Evolutionary conservation across 2,113 vertebrate species (phyloP).

Genomic region (Marmota flaviventris): DNA sequence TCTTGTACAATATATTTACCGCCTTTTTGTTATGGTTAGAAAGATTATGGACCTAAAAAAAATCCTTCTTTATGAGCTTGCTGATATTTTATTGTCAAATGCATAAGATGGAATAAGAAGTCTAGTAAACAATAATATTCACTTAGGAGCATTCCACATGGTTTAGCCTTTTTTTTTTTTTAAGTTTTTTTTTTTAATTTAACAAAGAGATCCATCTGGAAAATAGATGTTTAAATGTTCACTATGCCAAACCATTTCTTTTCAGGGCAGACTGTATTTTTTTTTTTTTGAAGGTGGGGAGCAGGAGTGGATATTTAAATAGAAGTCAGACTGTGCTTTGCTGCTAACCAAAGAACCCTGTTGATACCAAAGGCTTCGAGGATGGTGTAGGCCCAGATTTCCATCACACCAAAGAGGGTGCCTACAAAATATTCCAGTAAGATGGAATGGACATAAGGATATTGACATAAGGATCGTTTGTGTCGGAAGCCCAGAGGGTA

Average conservation of each 20-base stretch:
- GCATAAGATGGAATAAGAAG: slow-evolving; percentile 82
- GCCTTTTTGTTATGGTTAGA: slow-evolving; percentile 85
- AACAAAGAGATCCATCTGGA: slow-evolving; percentile 87
- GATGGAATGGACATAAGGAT: slow-evolving; percentile 66
- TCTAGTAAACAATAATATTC: slow-evolving; percentile 86
- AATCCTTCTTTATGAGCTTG: slow-evolving; percentile 80
- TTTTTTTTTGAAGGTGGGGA: not conserved
- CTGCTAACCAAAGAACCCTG: slow-evolving; percentile 76
- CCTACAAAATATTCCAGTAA: slow-evolving; percentile 76
- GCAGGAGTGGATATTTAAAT: slow-evolving; percentile 81
- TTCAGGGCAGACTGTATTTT: slow-evolving; percentile 81
- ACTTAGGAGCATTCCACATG: slow-evolving; percentile 85
- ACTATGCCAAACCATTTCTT: slow-evolving; percentile 84
- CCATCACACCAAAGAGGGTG: not conserved
- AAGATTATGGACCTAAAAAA: slow-evolving; percentile 84
- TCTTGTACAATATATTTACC: slow-evolving; percentile 88
- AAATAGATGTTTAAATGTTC: slow-evolving; percentile 87
- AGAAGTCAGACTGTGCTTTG: slow-evolving; percentile 72
- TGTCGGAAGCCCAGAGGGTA: not conserved
- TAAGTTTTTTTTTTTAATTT: slow-evolving; percentile 74
- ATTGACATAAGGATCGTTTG: not conserved
- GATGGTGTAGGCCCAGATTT: slow-evolving; percentile 68
- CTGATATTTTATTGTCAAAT: slow-evolving; percentile 86
- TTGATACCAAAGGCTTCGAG: slow-evolving; percentile 59
- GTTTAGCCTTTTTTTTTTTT: slow-evolving; percentile 68